A percentile compares a stretch with the other conserved stretches of the same genome.
These are phyloP conservation scores for Euclidia mi DNA, from an alignment of 2,888 invertebrate species.

Conservation along the genomic window DNA sequence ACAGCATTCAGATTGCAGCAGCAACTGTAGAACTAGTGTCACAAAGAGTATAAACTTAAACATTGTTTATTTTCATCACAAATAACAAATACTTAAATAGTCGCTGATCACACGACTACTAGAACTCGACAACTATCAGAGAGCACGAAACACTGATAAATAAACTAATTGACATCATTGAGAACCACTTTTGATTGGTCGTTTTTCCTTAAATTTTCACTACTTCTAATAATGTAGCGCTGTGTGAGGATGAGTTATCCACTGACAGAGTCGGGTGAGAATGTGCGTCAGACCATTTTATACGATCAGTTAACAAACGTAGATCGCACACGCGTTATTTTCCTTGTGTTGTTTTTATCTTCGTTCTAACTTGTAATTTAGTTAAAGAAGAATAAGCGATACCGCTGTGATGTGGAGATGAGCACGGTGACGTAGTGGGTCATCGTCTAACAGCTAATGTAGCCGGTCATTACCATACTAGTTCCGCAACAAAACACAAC, in stretches of 20 bases:
- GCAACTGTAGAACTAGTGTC: conserved; percentile 52
- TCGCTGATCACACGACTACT: conserved; percentile 23
- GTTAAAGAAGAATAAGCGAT: conserved; percentile 32
- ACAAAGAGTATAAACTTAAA: conserved; percentile 46
- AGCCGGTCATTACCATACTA: conserved; percentile 59
- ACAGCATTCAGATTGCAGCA: conserved; percentile 57
- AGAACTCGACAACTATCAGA: conserved; percentile 13
- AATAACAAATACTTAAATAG: conserved; percentile 18
- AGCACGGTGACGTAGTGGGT: conserved; percentile 46
- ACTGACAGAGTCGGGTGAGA: conserved; percentile 32
- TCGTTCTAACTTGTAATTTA: conserved; percentile 32
- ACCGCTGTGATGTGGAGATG: conserved; percentile 40
- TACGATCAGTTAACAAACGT: conserved; percentile 36
- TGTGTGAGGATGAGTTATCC: conserved; percentile 35
- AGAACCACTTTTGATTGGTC: conserved; percentile 15
- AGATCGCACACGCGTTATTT: conserved; percentile 38
- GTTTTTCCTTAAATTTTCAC: conserved; percentile 9
- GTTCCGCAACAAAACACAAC: conserved; percentile 60
- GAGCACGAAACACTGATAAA: conserved; percentile 12
- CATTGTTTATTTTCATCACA: conserved; percentile 54
- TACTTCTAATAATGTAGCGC: conserved; percentile 23
- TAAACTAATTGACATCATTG: conserved; percentile 19
- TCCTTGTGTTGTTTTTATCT: conserved; percentile 52
- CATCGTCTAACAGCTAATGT: conserved; percentile 55
- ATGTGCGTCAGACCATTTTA: conserved; percentile 43